Evolutionary conservation across 2,113 vertebrate genomes (phyloP), one percentile per base, ranked within the genome.

Genomic region (Ciconia stormi): DNA sequence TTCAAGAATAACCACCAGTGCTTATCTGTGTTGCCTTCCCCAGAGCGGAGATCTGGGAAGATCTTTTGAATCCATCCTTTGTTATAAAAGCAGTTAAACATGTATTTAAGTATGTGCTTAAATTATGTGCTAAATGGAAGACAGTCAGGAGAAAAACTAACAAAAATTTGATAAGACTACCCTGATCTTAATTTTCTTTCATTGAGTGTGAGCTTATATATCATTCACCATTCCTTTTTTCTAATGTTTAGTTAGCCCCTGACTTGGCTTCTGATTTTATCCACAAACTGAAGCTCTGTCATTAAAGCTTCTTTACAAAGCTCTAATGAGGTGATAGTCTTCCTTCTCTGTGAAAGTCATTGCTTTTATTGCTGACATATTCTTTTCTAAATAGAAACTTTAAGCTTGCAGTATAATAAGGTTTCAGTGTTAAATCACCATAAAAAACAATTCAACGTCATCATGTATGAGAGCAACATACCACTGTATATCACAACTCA

Each of bases 301-400:
- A 49, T 76, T 66, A 91, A 61, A 78, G 58, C 62, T 65, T 49
- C 90, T 81, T 86, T 19, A 34, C 70, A 44, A 80, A 88, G 66
- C 65, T 67, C 63, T 90, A 59, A 87, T 13, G 76, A 96, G 66
- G 77, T 84, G 91, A 76, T 4, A 69, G 65, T 65, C 73, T 72
- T 92, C 65, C 36, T 74, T 27, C 40, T 38, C 73, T 47, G n/a
- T 83, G 95, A 95, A 96, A 93, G 94, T 95, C 94, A 91, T 40
- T 88, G 74, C 92, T 91, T 93, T 95, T 92, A 93, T 49, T 96
- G 95, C 94, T 97, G 93, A 96, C 87, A 73, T 50, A 66, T 49
- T 32, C 66, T 90, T 95, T 95, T 82, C 89, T 87, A 79, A 85
- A 77, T 22, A 80, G 78, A 87, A 92, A 82, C 77, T 74, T 82